These are phyloP conservation scores for Beroe ovata DNA, from an alignment of 37 sponge, comb jelly and placozoan genomes.

Conservation along the genomic window DNA sequence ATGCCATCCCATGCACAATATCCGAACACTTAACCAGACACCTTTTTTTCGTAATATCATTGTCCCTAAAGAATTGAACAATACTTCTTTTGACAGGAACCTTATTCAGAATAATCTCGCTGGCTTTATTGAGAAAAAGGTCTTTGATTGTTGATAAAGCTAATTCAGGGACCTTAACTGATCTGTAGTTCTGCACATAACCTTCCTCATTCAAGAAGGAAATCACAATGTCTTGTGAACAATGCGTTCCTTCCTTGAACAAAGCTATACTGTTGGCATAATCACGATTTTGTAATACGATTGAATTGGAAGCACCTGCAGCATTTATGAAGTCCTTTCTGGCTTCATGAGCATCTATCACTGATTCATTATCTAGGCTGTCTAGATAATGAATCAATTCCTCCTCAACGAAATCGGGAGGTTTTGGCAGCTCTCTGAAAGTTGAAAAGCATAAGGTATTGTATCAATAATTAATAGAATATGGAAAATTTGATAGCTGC, in stretches of 20 bases:
- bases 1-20: neutral
- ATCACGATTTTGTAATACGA: neutral
- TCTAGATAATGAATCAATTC: no score
- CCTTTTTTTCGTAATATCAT: neutral
- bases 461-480: no score
- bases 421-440: neutral
- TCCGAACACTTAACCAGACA: neutral
- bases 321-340: neutral
- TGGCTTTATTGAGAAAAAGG: neutral
- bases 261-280: neutral
- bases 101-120: neutral
- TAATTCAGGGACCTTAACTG: neutral
- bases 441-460: no score
- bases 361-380: neutral
- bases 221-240: conserved; percentile 7
- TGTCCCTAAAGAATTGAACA: neutral
- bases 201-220: conserved; percentile 2
- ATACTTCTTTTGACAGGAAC: neutral
- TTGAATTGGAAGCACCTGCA: conserved; percentile 7
- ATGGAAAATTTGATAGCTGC: no score
- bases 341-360: no score
- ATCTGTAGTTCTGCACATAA: neutral
- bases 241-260: neutral
- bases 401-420: neutral
- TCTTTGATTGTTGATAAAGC: neutral